Base-by-base conservation (phyloP, 2,113 vertebrate species). In the Ciconia stormi region DNA sequence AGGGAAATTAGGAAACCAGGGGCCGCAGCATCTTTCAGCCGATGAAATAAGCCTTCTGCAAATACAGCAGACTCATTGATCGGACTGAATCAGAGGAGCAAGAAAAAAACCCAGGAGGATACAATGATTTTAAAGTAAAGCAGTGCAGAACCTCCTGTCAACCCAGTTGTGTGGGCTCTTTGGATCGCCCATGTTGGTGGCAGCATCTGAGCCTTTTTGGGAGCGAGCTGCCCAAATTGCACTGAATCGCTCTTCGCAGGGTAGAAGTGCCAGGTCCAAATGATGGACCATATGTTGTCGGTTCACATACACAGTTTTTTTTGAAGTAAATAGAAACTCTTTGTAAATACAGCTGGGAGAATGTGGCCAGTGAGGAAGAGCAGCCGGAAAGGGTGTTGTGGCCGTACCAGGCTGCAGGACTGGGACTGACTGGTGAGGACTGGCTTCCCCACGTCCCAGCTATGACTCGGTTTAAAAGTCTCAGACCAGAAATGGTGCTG, bases 281-380 rank as follows among this genome's bases (percentile, higher is more conserved):
- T 7, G 86, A 58, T 20, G 89, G 18, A 5, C 71, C 50, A 0
- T 18, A 3, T 7, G n/a, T 9, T 47, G 76, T 27, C 3, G 4
- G 52, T 87, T 94, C 66, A 22, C 81, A 38, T 30, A 0, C 10
- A 4, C 18, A 13, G 72, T 40, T 93, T 87, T 70, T 62, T 62
- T 70, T 13, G 82, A 56, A 49, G 76, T 36, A 70, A 92, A 85
- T 8, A 76, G 74, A 44, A 95, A 56, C 38, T 32, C 44, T 56
- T 40, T 46, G 69, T 87, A 85, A 95, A 93, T 65, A 61, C 56
- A 85, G 82, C 70, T 71, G 87, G 93, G 71, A 56, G 83, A 86
- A 53, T 2, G 62, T 21, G 80, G 93, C 56, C 47, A 10, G 50
- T 1, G 5, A 34, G 52, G 44, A 38, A 19, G 46, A 70, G 83